A percentile compares a stretch with the other conserved stretches of the same genome.
Evolutionary conservation across 2,888 invertebrate genomes (phyloP).

Genomic region (Drosophila multiciliata): DNA sequence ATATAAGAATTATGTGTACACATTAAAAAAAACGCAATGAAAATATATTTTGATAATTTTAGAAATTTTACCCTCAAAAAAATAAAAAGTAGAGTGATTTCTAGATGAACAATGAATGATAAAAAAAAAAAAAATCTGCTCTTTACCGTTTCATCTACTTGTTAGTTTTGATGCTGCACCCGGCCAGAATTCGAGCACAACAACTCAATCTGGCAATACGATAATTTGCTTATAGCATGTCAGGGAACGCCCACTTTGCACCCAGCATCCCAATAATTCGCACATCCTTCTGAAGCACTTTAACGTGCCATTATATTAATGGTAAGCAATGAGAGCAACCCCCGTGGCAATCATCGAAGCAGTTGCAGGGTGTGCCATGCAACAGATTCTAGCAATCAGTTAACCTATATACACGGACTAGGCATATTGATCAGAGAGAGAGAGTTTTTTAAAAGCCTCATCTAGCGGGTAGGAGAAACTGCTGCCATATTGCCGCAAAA

Average conservation of each 20-base stretch:
- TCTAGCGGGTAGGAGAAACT: not conserved
- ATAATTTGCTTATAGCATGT: constrained; percentile 41
- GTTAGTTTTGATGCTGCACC: not conserved
- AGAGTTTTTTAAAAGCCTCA: not conserved
- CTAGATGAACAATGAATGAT: not conserved
- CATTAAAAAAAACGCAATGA: no score
- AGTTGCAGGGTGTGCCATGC: constrained; percentile 32
- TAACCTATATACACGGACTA: constrained; percentile 31
- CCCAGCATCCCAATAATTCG: constrained; percentile 42
- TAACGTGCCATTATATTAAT: constrained; percentile 45
- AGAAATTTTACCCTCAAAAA: no score
- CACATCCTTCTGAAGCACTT: constrained; percentile 55
- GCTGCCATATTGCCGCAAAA: constrained; percentile 50
- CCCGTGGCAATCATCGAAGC: constrained; percentile 7
- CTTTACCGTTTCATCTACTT: not conserved
- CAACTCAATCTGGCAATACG: constrained; percentile 53
- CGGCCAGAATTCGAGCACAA: constrained; percentile 39
- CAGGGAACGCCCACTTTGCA: constrained; percentile 45
- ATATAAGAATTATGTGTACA: no score
- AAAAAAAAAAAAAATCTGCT: not conserved
- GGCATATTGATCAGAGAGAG: constrained; percentile 14
- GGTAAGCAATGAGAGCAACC: constrained; percentile 32
- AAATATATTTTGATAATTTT: no score
- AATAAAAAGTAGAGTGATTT: not conserved
- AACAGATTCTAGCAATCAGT: constrained; percentile 41